A percentile compares a stretch with the other conserved stretches of the same genome.
These are phyloP conservation scores for Diachasma alloeum DNA, from an alignment of 1,140 invertebrate genomes.

Conservation along the genomic window DNA sequence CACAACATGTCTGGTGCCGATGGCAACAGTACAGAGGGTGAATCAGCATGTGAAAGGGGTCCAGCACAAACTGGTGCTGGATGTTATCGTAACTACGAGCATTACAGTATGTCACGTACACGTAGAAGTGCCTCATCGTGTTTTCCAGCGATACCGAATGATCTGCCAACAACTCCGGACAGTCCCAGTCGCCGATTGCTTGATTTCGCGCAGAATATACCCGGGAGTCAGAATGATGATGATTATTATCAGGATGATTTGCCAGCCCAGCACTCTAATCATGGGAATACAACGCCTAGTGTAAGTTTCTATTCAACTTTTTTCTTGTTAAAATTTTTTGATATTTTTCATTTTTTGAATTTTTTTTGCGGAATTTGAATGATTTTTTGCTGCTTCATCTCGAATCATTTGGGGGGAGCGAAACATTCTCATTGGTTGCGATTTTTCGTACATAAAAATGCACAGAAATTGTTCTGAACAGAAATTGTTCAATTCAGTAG, in stretches of 20 bases:
- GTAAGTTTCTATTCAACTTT: conserved; percentile 52
- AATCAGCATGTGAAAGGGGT: conserved; percentile 72
- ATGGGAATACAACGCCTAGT: conserved; percentile 59
- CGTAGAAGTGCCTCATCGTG: conserved; percentile 71
- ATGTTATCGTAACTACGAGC: conserved; percentile 87
- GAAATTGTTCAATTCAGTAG: too few relatives aligned
- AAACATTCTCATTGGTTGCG: too few relatives aligned
- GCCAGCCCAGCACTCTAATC: conserved; percentile 54
- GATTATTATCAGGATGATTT: conserved; percentile 58
- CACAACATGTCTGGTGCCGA: conserved; percentile 90
- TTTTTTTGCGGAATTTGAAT: not conserved
- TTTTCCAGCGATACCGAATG: conserved; percentile 68
- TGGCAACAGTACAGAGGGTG: conserved; percentile 85
- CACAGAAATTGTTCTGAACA: too few relatives aligned
- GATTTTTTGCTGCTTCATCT: not conserved
- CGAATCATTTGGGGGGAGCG: too few relatives aligned
- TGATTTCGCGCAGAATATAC: conserved; percentile 62
- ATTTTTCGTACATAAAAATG: too few relatives aligned
- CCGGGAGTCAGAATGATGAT: conserved; percentile 58
- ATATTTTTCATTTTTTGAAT: not conserved
- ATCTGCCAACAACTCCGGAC: conserved; percentile 58
- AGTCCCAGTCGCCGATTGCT: conserved; percentile 63
- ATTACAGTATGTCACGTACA: conserved; percentile 69
- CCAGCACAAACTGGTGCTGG: conserved; percentile 79
- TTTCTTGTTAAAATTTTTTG: not conserved